Evolutionary conservation across 2,888 invertebrate genomes (phyloP).

Genomic region (Aproaerema taeniolella): DNA sequence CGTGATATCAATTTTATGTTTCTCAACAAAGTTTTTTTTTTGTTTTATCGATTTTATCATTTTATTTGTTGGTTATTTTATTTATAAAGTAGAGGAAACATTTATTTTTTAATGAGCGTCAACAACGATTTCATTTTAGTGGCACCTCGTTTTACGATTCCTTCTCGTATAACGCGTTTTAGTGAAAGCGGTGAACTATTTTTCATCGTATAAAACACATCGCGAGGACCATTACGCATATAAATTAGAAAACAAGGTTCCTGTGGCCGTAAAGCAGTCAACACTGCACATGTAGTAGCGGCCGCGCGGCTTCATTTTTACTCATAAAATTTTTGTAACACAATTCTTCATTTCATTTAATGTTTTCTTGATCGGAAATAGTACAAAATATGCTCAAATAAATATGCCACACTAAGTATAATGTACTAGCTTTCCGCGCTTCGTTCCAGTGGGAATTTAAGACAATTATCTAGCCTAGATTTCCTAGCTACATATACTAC

Average conservation of each 20-base stretch:
- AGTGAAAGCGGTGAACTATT: conserved; percentile 35
- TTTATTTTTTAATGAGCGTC: conserved; percentile 23
- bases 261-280: conserved; percentile 49
- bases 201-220: conserved; percentile 58
- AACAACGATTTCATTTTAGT: conserved; percentile 30
- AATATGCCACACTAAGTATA: too few species aligned
- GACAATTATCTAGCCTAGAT: too few species aligned
- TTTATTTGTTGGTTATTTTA: background rate
- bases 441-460: too few species aligned
- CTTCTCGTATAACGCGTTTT: conserved; percentile 13
- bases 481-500: too few species aligned
- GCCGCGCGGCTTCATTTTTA: conserved; percentile 35
- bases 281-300: conserved; percentile 29
- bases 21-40: background rate
- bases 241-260: conserved; percentile 54
- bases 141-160: conserved; percentile 34
- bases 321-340: too few species aligned
- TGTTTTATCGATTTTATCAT: background rate
- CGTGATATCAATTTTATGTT: too few species aligned
- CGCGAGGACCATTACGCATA: conserved; percentile 44
- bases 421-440: too few species aligned
- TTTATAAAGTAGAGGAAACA: background rate
- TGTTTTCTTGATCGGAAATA: too few species aligned
- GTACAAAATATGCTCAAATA: too few species aligned
- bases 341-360: too few species aligned